Evolutionary conservation across 2,113 vertebrate genomes (phyloP).

Genomic region (Xerus inauris): DNA sequence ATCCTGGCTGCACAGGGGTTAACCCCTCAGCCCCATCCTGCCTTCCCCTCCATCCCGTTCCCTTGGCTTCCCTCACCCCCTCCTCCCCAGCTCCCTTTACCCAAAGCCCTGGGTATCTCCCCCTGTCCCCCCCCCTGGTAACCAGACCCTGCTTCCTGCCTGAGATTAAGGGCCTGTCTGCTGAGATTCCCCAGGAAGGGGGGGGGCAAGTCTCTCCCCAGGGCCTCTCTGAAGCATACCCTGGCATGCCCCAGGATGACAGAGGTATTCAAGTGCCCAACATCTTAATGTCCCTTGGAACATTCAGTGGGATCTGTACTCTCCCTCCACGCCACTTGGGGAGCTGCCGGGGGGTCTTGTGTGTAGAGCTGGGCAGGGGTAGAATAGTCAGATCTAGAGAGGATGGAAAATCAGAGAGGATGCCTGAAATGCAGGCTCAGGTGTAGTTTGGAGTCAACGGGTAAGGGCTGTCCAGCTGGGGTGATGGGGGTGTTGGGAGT

Average conservation of each 20-base stretch:
- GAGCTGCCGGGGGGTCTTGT: background rate
- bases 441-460: background rate
- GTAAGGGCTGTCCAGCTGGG: background rate
- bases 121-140: slow-evolving; percentile 68
- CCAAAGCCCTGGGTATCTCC: slow-evolving; percentile 60
- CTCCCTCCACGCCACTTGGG: background rate
- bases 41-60: background rate
- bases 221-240: slow-evolving; percentile 42
- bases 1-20: slow-evolving; percentile 1
- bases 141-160: slow-evolving; percentile 87
- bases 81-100: slow-evolving; percentile 45
- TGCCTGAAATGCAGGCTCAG: background rate
- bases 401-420: background rate
- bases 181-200: slow-evolving; percentile 65
- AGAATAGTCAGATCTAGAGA: background rate
- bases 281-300: background rate
- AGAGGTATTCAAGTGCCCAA: background rate
- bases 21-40: slow-evolving; percentile 34
- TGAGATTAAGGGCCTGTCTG: slow-evolving; percentile 85
- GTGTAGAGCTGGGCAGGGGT: background rate
- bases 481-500: background rate
- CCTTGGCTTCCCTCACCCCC: background rate
- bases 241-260: background rate
- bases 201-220: background rate
- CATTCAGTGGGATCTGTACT: no score